Base-by-base conservation (phyloP, 2,888 invertebrate species). In the Lutraria lutraria region DNA sequence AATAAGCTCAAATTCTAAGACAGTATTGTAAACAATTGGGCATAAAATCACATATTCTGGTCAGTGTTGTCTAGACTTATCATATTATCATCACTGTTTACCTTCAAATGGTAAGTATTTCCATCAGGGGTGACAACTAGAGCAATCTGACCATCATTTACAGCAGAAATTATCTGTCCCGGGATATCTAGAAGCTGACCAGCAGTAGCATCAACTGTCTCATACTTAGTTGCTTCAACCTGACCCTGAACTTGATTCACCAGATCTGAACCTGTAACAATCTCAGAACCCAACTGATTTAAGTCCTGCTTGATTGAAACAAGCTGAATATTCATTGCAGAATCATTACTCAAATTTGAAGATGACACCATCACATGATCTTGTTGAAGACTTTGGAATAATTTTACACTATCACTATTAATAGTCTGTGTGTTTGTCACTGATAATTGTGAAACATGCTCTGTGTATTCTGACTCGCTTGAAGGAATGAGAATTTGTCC, bases 401-500 rank as follows among this genome's bases (percentile, higher is more conserved):
- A 54, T 76, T 84, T 84, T 31, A 54, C 84, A 54, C 54, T 84
- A 53, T 84, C 84, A 54, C 52, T 0, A 54, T 43, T 84, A 52
- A 84, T 19, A 19, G 84, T 13, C 29, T 29, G 29, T 19, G 68
- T 19, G 52, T 53, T 76, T 29, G 76, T 29, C 29, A 56, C 16
- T 16, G 83, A 83, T 68, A 83, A 53, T 21, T 84, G 84, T 1
- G 76, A 31, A 84, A 84, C 84, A 76, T 84, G 84, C 76, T 84
- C 84, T 76, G 76, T 53, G 43, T 76, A 84, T 19, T 54, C 53
- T 19, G 76, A 31, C 68, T 90, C 91, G 72, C 89, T 92, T 16
- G 89, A 63, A 15, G 89, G 89, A 25, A 91, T 90, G 13, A 91
- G 87, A 4, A 92, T 89, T 68, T 93, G 91, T 21, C 87, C 85